Evolutionary conservation across 2,888 invertebrate genomes (phyloP).

Genomic region (Tricholauxania praeusta): DNA sequence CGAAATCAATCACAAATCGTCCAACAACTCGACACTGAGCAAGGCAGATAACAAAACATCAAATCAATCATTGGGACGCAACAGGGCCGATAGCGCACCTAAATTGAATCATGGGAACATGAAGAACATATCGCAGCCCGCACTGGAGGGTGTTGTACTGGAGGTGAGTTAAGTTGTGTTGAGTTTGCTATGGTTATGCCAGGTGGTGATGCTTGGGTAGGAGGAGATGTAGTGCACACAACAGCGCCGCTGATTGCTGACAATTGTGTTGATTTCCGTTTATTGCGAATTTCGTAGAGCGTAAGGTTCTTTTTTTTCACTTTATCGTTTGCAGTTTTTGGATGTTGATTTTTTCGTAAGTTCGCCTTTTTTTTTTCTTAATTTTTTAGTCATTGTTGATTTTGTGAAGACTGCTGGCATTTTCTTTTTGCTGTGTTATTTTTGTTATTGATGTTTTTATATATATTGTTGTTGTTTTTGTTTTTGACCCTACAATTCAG

Average conservation of each 20-base stretch:
- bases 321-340: not conserved
- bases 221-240: not conserved
- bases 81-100: constrained; percentile 74
- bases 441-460: constrained; percentile 3
- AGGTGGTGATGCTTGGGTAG: not conserved
- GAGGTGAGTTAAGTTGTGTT: constrained; percentile 65
- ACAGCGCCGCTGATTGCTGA: constrained; percentile 56
- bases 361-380: not conserved
- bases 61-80: constrained; percentile 71
- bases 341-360: not conserved
- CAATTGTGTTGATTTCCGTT: constrained; percentile 59
- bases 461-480: constrained; percentile 45
- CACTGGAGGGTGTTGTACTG: constrained; percentile 70
- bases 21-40: constrained; percentile 69
- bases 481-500: constrained; percentile 32
- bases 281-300: constrained; percentile 22
- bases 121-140: constrained; percentile 75
- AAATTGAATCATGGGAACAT: constrained; percentile 71
- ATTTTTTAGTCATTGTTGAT: constrained; percentile 1
- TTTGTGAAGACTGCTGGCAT: not conserved
- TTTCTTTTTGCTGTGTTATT: constrained; percentile 11
- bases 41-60: constrained; percentile 70
- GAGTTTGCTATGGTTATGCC: constrained; percentile 11
- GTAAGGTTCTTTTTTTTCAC: not conserved
- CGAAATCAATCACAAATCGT: constrained; percentile 74